Evolutionary conservation across 2,113 vertebrate genomes (phyloP).

Genomic region (Tachuris rubrigastra): DNA sequence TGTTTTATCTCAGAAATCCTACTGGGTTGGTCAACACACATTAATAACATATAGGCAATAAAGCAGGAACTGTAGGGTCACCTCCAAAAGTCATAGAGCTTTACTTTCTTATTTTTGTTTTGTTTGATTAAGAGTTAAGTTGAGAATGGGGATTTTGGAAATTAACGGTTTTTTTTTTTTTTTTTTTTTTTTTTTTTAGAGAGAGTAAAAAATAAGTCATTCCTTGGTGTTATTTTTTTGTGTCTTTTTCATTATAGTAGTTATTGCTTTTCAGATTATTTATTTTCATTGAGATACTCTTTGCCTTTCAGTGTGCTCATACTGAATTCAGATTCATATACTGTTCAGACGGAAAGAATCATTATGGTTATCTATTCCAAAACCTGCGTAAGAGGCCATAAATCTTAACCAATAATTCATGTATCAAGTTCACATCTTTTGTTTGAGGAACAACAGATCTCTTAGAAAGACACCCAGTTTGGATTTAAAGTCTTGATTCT

Average conservation of each 20-base stretch:
- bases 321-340: not conserved
- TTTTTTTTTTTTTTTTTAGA: not conserved
- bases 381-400: not conserved
- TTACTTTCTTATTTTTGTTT: not conserved
- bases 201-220: not conserved
- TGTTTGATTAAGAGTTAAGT: not conserved
- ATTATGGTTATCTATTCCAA: slow-evolving; percentile 1
- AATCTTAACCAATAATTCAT: not conserved
- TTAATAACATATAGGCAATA: not conserved
- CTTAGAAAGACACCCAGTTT: not conserved
- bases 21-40: not conserved
- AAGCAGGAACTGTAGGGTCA: not conserved
- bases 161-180: not conserved
- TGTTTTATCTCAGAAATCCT: not conserved
- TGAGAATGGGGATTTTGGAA: not conserved
- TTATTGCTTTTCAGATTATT: not conserved
- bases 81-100: not conserved
- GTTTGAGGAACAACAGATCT: not conserved
- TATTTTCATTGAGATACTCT: not conserved
- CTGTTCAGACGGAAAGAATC: not conserved
- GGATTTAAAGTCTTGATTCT: slow-evolving; percentile 4
- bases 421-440: not conserved
- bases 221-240: not conserved
- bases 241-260: not conserved
- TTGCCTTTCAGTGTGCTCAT: not conserved